Conservation (phyloP, 2,797 vertebrate genomes). For the Rhinichthys osculus region DNA sequence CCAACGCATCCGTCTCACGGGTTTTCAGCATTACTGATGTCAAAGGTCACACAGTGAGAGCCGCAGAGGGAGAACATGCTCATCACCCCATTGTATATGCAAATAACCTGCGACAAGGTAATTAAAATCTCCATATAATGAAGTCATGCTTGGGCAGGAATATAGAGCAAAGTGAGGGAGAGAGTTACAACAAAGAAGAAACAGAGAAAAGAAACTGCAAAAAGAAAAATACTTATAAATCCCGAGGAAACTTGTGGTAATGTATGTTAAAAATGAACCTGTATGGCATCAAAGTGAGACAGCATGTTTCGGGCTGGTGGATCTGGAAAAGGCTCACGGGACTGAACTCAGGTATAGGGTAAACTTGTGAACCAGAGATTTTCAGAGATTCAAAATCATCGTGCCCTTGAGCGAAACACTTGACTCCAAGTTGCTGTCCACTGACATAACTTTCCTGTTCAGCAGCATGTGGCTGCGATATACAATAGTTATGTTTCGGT, state of each 20-base stretch:
- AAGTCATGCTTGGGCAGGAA: conserved; percentile 40
- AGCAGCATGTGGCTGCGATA: background rate
- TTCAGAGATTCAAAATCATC: background rate
- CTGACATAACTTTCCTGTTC: background rate
- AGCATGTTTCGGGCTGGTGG: background rate
- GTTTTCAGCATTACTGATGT: conserved; percentile 37
- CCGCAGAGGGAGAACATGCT: conserved; percentile 33
- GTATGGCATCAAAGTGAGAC: background rate
- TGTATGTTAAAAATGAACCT: conserved; percentile 3
- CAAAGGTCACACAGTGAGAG: conserved; percentile 42
- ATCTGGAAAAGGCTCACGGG: conserved; percentile 10
- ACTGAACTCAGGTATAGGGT: background rate
- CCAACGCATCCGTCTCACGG: background rate
- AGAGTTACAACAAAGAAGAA: background rate
- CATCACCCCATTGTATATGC: conserved; percentile 42
- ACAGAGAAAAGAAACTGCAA: conserved; percentile 6
- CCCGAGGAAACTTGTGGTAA: background rate
- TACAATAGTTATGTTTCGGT: background rate
- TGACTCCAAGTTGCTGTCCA: background rate
- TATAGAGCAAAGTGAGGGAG: conserved; percentile 17
- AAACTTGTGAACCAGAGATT: background rate
- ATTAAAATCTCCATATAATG: conserved; percentile 55
- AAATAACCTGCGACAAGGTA: conserved; percentile 51
- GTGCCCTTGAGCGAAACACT: conserved; percentile 7
- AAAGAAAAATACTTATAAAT: background rate